Conservation (phyloP, 2,888 invertebrate genomes). For the Leptopilina drosophilae region DNA sequence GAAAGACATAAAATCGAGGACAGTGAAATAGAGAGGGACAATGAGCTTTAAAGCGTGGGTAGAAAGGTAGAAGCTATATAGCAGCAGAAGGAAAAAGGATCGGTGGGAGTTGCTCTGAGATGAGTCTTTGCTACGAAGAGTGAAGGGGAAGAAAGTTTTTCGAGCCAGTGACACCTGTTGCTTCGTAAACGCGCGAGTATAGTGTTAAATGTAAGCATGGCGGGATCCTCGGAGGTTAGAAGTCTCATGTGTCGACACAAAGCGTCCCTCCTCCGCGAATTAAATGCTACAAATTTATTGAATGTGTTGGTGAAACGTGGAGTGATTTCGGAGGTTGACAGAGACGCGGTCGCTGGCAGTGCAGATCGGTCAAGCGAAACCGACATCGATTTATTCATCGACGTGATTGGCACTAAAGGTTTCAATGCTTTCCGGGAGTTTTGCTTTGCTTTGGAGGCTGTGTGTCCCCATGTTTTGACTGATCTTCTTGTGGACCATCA, state of each 20-base stretch:
- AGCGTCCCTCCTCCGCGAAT: slow-evolving; percentile 81
- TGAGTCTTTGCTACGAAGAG: background rate
- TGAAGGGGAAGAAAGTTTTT: slow-evolving; percentile 49
- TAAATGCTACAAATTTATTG: slow-evolving; percentile 81
- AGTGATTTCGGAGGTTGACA: slow-evolving; percentile 81
- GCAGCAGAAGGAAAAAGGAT: slow-evolving; percentile 9
- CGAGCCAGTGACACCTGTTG: slow-evolving; percentile 67
- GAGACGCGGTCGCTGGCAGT: slow-evolving; percentile 76
- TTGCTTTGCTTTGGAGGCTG: slow-evolving; percentile 69
- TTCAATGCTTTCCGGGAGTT: slow-evolving; percentile 71
- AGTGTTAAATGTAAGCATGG: slow-evolving; percentile 78
- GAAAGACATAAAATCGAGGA: slow-evolving; percentile 46
- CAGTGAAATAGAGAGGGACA: slow-evolving; percentile 39
- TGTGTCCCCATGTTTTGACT: slow-evolving; percentile 69
- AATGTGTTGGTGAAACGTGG: slow-evolving; percentile 83
- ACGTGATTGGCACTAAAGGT: slow-evolving; percentile 69
- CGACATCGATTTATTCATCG: slow-evolving; percentile 70
- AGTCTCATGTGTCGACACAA: slow-evolving; percentile 82
- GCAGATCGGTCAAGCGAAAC: slow-evolving; percentile 62
- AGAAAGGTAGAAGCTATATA: background rate
- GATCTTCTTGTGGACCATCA: slow-evolving; percentile 69
- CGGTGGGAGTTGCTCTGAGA: slow-evolving; percentile 22
- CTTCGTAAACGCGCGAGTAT: slow-evolving; percentile 53
- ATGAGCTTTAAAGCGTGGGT: slow-evolving; percentile 12
- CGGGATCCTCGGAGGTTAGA: slow-evolving; percentile 80